These are phyloP conservation scores for Tichodroma muraria DNA, from an alignment of 2,113 vertebrate genomes.

Conservation along the genomic window DNA sequence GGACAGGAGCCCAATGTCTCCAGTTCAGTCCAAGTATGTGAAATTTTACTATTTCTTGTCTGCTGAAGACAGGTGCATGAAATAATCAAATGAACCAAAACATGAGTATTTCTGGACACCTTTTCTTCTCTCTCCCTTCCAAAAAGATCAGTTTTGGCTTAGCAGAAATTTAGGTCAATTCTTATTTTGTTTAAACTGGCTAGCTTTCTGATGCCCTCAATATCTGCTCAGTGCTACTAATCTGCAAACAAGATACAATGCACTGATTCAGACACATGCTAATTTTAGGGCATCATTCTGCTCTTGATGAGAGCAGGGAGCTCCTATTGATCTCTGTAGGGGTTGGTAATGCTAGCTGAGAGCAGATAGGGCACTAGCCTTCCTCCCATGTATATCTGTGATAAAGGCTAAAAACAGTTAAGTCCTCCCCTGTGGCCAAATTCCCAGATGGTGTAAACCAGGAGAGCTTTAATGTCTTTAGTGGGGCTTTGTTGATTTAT, in stretches of 20 bases:
- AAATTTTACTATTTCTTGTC: not conserved
- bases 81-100: not conserved
- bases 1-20: not conserved
- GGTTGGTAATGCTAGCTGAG: not conserved
- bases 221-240: slow-evolving; percentile 29
- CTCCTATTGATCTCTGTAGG: slow-evolving; percentile 43
- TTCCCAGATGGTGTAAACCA: slow-evolving; percentile 40
- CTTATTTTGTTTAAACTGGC: slow-evolving; percentile 36
- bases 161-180: slow-evolving; percentile 30
- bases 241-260: slow-evolving; percentile 56
- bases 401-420: slow-evolving; percentile 34
- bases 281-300: slow-evolving; percentile 48
- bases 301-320: slow-evolving; percentile 38
- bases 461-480: slow-evolving; percentile 48
- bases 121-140: not conserved
- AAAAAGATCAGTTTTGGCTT: slow-evolving; percentile 4
- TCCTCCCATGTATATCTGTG: slow-evolving; percentile 36
- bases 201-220: not conserved
- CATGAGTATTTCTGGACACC: not conserved
- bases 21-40: not conserved
- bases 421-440: not conserved
- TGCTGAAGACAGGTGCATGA: not conserved
- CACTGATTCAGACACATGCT: slow-evolving; percentile 36
- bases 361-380: slow-evolving; percentile 27
- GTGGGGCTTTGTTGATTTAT: slow-evolving; percentile 24